Base-by-base conservation (phyloP, 2,113 vertebrate genomes). In the Lasiurus cinereus region DNA sequence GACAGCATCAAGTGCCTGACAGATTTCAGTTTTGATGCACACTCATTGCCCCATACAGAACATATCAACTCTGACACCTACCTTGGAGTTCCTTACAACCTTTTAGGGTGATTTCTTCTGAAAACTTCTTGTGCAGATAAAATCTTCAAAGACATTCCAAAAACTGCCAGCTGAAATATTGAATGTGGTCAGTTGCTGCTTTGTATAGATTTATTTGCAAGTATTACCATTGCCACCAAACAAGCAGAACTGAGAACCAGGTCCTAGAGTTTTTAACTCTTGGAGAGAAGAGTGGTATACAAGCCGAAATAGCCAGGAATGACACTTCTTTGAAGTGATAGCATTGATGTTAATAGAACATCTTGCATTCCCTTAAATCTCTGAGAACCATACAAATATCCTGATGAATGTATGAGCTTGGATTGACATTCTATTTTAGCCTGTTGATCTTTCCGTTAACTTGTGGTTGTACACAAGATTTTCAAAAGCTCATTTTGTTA, bases 81-180 rank as follows among this genome's bases (percentile, higher is more conserved):
- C 62, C 73, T 86, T 29, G 14, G 21, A 18, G 62, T 39, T 74
- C 50, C 72, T 33, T 46, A 76, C 39, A 27, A 73, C 59, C 31
- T 82, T 56, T 24, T 54, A 46, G 11, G 91, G 87, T 90, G 72
- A 90, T 92, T 56, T 96, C 88, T 96, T 94, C 90, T 93, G 96
- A 92, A 96, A 96, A 93, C 66, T 90, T 90, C 82, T 88, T 56
- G 18, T 43, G 7, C 62, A 39, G 66, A 56, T 79, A 54, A 82
- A 90, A 74, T 95, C 83, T 77, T 94, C 62, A 92, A 93, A 84
- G 97, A 90, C 22, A 22, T 72, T 67, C 16, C 0, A 72, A 62
- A 67, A 92, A 77, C 12, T 87, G 67, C 95, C 96, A 96, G 94
- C 88, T 92, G 92, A 79, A 92, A 84, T 84, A 87, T 15, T 66